These are phyloP conservation scores for Phyto melanocephala DNA, from an alignment of 2,888 invertebrate species.

Conservation along the genomic window DNA sequence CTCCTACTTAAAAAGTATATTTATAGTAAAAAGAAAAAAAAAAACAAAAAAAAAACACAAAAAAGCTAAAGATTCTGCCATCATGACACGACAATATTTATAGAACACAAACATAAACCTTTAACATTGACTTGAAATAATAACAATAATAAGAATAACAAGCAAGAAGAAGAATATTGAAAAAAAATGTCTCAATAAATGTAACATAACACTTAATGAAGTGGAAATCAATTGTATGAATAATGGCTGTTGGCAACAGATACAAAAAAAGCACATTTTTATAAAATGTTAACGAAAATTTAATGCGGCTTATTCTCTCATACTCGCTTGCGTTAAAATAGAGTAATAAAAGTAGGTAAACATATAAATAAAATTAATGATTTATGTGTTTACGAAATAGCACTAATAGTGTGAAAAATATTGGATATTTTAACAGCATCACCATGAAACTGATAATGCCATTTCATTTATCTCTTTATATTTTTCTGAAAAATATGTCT, in stretches of 20 bases:
- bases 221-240: slow-evolving; percentile 55
- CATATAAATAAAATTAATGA: not conserved
- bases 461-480: too few relatives aligned
- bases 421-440: not conserved
- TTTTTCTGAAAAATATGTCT: too few relatives aligned
- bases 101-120: not conserved
- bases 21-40: not conserved
- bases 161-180: too few relatives aligned
- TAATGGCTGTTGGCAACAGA: slow-evolving; percentile 17
- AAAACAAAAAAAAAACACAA: not conserved
- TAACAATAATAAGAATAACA: not conserved
- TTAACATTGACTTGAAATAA: not conserved
- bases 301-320: not conserved
- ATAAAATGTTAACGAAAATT: slow-evolving; percentile 10
- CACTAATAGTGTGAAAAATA: not conserved
- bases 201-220: slow-evolving; percentile 50
- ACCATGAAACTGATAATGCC: not conserved
- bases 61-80: not conserved
- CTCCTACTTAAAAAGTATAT: not conserved
- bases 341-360: not conserved
- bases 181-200: slow-evolving; percentile 53
- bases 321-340: not conserved
- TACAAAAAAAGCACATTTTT: slow-evolving; percentile 20
- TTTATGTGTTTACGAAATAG: not conserved
- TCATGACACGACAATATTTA: not conserved